Base-by-base conservation (phyloP, 1,140 invertebrate species). In the Heliconius congener region DNA sequence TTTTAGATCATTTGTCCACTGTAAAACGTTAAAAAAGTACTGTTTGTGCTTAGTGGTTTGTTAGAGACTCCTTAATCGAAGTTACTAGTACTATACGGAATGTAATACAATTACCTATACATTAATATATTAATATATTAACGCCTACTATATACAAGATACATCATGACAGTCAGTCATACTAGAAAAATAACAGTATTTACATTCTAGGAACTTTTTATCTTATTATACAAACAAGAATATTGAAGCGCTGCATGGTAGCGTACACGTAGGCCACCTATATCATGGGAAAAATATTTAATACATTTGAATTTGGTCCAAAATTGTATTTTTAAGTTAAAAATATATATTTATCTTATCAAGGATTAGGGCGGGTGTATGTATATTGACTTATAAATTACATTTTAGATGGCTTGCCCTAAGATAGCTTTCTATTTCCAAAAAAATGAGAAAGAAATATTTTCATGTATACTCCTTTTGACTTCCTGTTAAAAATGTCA, bases 251-350 rank as follows among this genome's bases (percentile, higher is more conserved):
- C 23, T 23, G 11, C 57, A 60, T 27, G 57, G 3, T 60, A 30
- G 57, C 23, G 57, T 60, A 27, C 57, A 60, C 57, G 57, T 60
- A 60, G 9, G 11, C 57, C 4, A 23, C 8, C 30, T 16, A 60
- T 27, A 34, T 34, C 57, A 60, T 60, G 57, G 57, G 57, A 60
- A 60, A 60, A 60, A 60, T 30, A 30, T 60, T 60, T 60, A 30
- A 9, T 60, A 27, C 1, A 30, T 8, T 30, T 16, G 57, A 27
- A 60, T 2, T 27, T 34, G 3, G 1, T 60, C 23, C 23, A 30
- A 60, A 60, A 27, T 60, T 66, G 0, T 13, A 27, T 27, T 13
- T 30, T 13, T 2, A 66, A 23, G 57, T 66, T 23, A 66, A 27
- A 66, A 9, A 16, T 66, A 23, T 30, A 66, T 1, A n/a, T 66